A percentile compares a stretch with the other conserved stretches of the same genome.
Evolutionary conservation across 1,140 invertebrate genomes (phyloP).

Genomic region (Zeugodacus cucurbitae): DNA sequence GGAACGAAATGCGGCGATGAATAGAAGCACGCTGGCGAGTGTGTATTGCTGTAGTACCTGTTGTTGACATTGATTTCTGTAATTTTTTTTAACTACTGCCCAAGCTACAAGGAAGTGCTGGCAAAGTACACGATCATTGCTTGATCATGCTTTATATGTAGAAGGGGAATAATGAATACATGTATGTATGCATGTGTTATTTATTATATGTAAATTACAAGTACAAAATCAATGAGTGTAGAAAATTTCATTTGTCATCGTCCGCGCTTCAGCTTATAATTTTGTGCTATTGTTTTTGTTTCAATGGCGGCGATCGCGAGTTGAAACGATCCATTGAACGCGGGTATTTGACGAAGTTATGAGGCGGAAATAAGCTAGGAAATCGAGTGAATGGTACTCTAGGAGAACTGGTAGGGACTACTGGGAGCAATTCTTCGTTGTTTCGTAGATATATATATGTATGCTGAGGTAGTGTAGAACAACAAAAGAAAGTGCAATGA

Average conservation of each 20-base stretch:
- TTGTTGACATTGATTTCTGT: constrained; percentile 6
- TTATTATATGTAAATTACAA: constrained; percentile 22
- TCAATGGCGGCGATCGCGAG: neutral
- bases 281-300: neutral
- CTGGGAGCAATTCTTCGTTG: neutral
- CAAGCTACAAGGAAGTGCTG: neutral
- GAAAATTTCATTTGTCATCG: constrained; percentile 35
- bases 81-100: neutral
- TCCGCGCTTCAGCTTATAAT: neutral
- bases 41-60: neutral
- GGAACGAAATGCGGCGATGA: neutral
- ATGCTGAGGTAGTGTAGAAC: neutral
- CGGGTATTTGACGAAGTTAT: neutral
- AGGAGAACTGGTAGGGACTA: neutral
- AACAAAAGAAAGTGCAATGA: too few relatives aligned
- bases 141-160: neutral
- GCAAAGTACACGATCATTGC: neutral
- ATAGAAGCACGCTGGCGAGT: neutral
- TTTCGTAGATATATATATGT: neutral
- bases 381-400: neutral
- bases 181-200: neutral
- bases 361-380: neutral
- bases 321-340: neutral
- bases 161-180: neutral
- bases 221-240: constrained; percentile 24